Base-by-base conservation (phyloP, 2,797 vertebrate species). In the Anableps anableps region DNA sequence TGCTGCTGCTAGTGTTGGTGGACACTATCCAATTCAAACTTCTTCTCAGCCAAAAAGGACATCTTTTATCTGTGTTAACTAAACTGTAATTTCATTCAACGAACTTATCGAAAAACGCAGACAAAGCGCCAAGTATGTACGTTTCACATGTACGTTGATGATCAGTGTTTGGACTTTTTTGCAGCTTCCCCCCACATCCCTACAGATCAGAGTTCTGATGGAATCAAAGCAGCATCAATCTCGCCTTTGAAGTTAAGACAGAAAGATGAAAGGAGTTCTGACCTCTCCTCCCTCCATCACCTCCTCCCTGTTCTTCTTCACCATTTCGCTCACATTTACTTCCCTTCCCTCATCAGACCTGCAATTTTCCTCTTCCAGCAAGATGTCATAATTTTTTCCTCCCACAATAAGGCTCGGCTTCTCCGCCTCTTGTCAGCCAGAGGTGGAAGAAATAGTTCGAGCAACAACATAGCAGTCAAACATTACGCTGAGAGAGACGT, bases 231-330 rank as follows among this genome's bases (percentile, higher is more conserved):
- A 53, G 76, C 81, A 78, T 88, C 77, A 79, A 88, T 80, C 87
- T 89, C 73, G 83, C 88, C 94, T 95, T 95, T 96, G 95, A 96
- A 95, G 93, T 91, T 53, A 81, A 92, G 93, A 92, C 93, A 91
- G 87, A 87, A 91, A 95, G 95, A 96, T 95, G 94, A 96, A 95
- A 96, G 92, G 88, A 85, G 88, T 51, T 87, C 80, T 89, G 90
- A 92, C 90, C 85, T 88, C 82, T 83, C 80, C 89, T 86, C 80
- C 86, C 77, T 79, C 58, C 77, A 43, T 78, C 83, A 50, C 77
- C 82, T 81, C 83, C 77, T 83, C 86, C 64, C 55, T 78, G 7
- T 72, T 75, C 43, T 79, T 47, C 76, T 45, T 78, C 81, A 74
- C 76, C 55, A 71, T 84, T 79, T 76, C 68, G 29, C 51, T 86